Evolutionary conservation across 2,888 invertebrate genomes (phyloP), one percentile per base, ranked within the genome.

Genomic region (Tetranychus piercei): DNA sequence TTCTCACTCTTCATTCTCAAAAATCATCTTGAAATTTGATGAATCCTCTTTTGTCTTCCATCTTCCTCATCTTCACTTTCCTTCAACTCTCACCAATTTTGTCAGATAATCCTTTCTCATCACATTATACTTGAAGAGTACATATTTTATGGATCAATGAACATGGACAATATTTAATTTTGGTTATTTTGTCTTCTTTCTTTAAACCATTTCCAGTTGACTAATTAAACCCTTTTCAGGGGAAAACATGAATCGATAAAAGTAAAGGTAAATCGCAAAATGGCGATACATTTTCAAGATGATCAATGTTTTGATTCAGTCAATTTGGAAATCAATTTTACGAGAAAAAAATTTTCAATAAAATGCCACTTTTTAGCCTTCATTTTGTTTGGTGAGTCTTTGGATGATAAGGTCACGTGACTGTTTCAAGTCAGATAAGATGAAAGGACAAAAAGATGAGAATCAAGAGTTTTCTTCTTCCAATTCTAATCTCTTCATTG

Each of bases 21-120:
- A 55, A 55, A 55, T 55, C 55, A 55, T 55, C 55, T 55, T 55
- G 55, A 55, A 55, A 55, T 55, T 55, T 55, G 55, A 55, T 55
- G 55, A 55, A 55, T 55, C 55, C 55, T 55, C 55, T 55, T 55
- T 55, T 55, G 55, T 55, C 55, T 55, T 55, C 55, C 15, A 9
- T 55, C 55, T 55, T 55, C 55, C 9, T 55, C 55, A 55, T 55
- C 55, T 7, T 15, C 9, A 55, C 7, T 55, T 55, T 55, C 55
- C 55, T 15, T 34, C 34, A 34, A 34, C 34, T 34, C 34, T 34
- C 34, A 34, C 34, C 34, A 34, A 34, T 34, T 34, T 34, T 34
- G 34, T 34, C 34, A 55, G 55, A 55, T 55, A 55, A 55, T 55
- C 55, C 55, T 55, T 15, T 55, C 7, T 15, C 55, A 55, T 55